phyloP scores from a whole-genome alignment of 2,888 invertebrate species.

The Brenthis daphne region DNA sequence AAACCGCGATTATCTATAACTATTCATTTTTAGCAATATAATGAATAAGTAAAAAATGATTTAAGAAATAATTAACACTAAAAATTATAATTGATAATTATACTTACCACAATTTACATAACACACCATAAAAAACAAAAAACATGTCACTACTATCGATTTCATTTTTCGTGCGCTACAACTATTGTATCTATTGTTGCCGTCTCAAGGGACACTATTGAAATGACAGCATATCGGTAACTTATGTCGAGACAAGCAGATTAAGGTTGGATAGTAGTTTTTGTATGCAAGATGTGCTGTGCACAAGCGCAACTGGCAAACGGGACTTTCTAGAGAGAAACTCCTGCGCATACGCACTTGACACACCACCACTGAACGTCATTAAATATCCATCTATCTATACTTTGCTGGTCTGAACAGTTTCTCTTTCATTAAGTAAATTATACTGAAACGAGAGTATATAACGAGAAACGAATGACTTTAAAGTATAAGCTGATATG shows the following conservation, averaged over 20 bases:
- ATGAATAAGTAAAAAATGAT: too few species aligned
- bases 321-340: conserved; percentile 82
- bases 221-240: conserved; percentile 65
- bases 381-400: conserved; percentile 53
- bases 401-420: conserved; percentile 50
- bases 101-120: conserved; percentile 55
- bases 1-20: too few species aligned
- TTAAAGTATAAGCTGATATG: background rate
- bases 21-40: too few species aligned
- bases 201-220: conserved; percentile 72
- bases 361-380: conserved; percentile 55
- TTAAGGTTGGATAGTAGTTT: conserved; percentile 61
- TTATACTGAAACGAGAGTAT: conserved; percentile 19
- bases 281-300: conserved; percentile 76
- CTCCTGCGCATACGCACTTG: conserved; percentile 60
- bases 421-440: conserved; percentile 39
- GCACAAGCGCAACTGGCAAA: conserved; percentile 68
- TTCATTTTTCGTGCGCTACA: conserved; percentile 55
- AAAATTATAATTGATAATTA: too few species aligned
- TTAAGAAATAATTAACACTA: too few species aligned
- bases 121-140: conserved; percentile 52
- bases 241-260: conserved; percentile 62
- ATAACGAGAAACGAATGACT: conserved; percentile 37
- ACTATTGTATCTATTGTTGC: conserved; percentile 52
- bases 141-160: conserved; percentile 52